phyloP scores from a whole-genome alignment of 2,113 vertebrate genomes.

The Paedocypris sp. region DNA sequence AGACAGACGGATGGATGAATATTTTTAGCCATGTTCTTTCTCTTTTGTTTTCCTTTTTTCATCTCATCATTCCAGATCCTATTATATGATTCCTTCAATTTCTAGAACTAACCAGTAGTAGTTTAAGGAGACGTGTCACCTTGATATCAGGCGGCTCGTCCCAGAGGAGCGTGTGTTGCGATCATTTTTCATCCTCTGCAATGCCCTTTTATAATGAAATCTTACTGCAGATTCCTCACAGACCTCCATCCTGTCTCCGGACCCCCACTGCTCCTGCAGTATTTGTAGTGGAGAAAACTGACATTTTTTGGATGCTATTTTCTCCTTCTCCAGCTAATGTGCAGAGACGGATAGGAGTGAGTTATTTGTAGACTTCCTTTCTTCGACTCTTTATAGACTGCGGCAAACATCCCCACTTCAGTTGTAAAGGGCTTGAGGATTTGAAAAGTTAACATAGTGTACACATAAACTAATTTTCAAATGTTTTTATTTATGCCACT shows the following conservation, averaged over 20 bases:
- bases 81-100: no score
- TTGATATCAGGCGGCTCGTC: background rate
- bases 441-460: no score
- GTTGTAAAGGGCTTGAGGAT: no score
- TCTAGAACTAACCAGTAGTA: no score
- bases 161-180: background rate
- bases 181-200: slow-evolving; percentile 4
- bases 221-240: background rate
- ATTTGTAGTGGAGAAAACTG: background rate
- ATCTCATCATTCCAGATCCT: no score
- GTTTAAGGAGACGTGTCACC: no score
- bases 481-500: no score
- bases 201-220: background rate
- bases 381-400: background rate
- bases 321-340: background rate
- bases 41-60: no score
- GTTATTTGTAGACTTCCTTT: background rate
- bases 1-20: no score
- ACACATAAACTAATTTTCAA: no score
- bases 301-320: background rate
- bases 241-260: background rate
- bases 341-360: background rate
- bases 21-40: no score
- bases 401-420: background rate
- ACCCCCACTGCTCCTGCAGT: slow-evolving; percentile 5